These are phyloP conservation scores for Drosophila affinis DNA, from an alignment of 2,888 invertebrate genomes.

Conservation along the genomic window DNA sequence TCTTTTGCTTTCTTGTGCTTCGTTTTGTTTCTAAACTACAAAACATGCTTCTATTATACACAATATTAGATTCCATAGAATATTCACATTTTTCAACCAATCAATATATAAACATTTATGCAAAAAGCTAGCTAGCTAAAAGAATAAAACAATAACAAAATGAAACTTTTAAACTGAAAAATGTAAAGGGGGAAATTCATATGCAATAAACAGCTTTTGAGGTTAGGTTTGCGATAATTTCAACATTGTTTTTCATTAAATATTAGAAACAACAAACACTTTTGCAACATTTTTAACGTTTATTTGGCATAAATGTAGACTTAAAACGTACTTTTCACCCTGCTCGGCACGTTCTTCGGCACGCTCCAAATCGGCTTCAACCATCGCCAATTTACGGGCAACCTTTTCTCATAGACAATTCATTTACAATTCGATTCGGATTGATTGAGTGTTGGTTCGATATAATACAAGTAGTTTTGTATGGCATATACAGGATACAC, in stretches of 20 bases:
- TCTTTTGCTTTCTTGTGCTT: slow-evolving; percentile 23
- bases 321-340: slow-evolving; percentile 98
- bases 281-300: slow-evolving; percentile 41
- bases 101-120: slow-evolving; percentile 29
- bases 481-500: slow-evolving; percentile 49
- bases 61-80: slow-evolving; percentile 16
- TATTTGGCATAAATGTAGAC: slow-evolving; percentile 51
- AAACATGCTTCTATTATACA: slow-evolving; percentile 64
- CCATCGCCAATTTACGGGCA: slow-evolving; percentile 99
- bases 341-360: slow-evolving; percentile 99
- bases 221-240: slow-evolving; percentile 73
- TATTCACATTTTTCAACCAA: slow-evolving; percentile 80
- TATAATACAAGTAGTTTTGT: slow-evolving; percentile 30
- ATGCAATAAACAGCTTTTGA: slow-evolving; percentile 41
- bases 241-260: slow-evolving; percentile 32
- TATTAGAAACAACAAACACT: slow-evolving; percentile 58
- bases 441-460: slow-evolving; percentile 21
- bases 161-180: slow-evolving; percentile 18
- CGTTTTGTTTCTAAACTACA: slow-evolving; percentile 56
- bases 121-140: slow-evolving; percentile 79
- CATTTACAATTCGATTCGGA: slow-evolving; percentile 33
- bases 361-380: slow-evolving; percentile 99
- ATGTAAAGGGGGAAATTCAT: slow-evolving; percentile 29
- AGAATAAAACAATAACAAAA: slow-evolving; percentile 25
- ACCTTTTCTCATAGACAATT: slow-evolving; percentile 87